These are phyloP conservation scores for Apocheima hispidaria DNA, from an alignment of 2,888 invertebrate species.

Conservation along the genomic window DNA sequence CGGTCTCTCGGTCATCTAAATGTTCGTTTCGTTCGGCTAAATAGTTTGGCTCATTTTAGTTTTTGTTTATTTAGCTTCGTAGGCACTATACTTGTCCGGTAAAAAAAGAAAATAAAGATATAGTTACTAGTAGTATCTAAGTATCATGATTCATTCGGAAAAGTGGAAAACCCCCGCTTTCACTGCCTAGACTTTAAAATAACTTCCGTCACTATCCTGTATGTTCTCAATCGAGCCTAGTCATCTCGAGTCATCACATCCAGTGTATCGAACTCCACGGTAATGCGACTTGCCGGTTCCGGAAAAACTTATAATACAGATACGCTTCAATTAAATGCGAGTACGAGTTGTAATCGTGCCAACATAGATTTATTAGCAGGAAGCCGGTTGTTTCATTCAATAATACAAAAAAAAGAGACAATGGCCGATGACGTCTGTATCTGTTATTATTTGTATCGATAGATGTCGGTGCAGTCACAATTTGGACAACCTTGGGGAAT, in stretches of 20 bases:
- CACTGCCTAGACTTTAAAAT: conserved; percentile 6
- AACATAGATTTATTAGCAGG: conserved; percentile 36
- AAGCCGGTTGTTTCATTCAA: conserved; percentile 40
- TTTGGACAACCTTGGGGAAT: conserved; percentile 79
- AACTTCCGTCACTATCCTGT: neutral
- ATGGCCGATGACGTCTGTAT: conserved; percentile 41
- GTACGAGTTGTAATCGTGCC: conserved; percentile 22
- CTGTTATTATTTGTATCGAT: conserved; percentile 34
- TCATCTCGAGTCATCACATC: neutral
- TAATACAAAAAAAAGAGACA: conserved; percentile 41
- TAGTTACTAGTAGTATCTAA: neutral
- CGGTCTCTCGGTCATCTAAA: too few relatives aligned
- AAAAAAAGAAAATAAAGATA: too few relatives aligned
- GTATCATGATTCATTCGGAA: neutral
- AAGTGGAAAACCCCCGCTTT: conserved; percentile 5
- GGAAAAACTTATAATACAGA: conserved; percentile 4
- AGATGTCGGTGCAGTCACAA: conserved; percentile 47
- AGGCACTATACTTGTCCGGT: too few relatives aligned
- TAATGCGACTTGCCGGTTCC: conserved; percentile 13
- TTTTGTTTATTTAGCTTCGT: too few relatives aligned
- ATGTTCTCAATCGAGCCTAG: neutral
- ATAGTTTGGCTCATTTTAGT: too few relatives aligned
- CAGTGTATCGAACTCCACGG: conserved; percentile 11
- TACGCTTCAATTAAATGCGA: conserved; percentile 12
- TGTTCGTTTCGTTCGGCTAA: too few relatives aligned